These are phyloP conservation scores for Galago senegalensis DNA, from an alignment of 2,797 vertebrate species.

Conservation along the genomic window DNA sequence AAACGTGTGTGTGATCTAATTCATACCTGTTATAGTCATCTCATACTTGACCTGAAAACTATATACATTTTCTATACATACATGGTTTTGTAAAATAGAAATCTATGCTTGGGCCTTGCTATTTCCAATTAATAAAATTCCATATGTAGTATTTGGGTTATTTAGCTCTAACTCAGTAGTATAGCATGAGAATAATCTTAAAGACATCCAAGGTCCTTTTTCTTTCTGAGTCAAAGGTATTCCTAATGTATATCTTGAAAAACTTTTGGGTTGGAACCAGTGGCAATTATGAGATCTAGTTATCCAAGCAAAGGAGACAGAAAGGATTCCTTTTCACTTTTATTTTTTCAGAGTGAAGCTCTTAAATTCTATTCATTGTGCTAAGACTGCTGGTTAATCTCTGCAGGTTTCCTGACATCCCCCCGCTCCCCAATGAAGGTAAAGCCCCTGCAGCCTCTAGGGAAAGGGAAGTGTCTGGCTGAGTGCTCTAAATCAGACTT, in stretches of 20 bases:
- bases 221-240: background rate
- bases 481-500: conserved; percentile 70
- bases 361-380: background rate
- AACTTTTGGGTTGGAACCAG: background rate
- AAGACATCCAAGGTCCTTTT: background rate
- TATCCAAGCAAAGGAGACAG: background rate
- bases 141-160: background rate
- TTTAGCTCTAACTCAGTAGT: background rate
- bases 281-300: background rate
- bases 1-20: background rate
- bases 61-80: background rate
- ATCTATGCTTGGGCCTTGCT: background rate
- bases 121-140: conserved; percentile 1
- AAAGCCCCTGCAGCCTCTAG: conserved; percentile 31
- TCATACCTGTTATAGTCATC: background rate
- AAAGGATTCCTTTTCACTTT: background rate
- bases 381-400: background rate
- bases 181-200: background rate
- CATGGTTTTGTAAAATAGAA: conserved; percentile 17
- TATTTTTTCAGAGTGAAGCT: background rate
- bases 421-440: background rate
- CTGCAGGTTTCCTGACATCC: background rate
- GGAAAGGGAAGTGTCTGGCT: conserved; percentile 30
- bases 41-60: background rate
- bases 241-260: background rate